Percentiles rank a stretch among this genome's conserved stretches.
phyloP scores from a whole-genome alignment of 2,797 vertebrate species.

The Mormyrus hasselquistii region DNA sequence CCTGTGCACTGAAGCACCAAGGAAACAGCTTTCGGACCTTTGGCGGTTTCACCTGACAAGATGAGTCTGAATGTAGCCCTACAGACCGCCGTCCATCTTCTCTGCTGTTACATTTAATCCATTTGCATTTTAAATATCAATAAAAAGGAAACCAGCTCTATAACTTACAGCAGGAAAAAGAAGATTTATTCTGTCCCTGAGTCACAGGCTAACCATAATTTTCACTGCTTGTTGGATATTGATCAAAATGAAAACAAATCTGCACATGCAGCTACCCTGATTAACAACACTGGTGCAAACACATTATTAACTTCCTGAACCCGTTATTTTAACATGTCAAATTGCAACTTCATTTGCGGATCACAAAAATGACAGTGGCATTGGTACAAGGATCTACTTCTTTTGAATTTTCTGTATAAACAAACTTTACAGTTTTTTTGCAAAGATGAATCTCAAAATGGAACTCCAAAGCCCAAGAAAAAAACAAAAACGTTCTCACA shows the following conservation, averaged over 20 bases:
- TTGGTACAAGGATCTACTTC: neutral
- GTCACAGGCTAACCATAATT: neutral
- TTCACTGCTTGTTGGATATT: neutral
- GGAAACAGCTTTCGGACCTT: neutral
- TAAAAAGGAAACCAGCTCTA: neutral
- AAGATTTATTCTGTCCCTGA: neutral
- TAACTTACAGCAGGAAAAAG: neutral
- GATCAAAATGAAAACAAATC: neutral
- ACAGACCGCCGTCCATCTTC: neutral
- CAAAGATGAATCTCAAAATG: neutral
- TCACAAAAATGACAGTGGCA: neutral
- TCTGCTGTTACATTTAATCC: neutral
- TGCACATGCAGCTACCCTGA: neutral
- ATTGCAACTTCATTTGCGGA: neutral
- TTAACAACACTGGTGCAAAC: neutral
- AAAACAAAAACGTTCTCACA: neutral
- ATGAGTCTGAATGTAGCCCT: neutral
- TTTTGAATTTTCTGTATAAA: neutral
- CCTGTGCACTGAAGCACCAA: neutral
- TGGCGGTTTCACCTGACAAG: neutral
- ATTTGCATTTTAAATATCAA: conserved; percentile 9
- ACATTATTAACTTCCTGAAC: neutral
- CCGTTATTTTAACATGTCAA: neutral
- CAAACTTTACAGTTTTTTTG: neutral
- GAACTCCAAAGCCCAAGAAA: neutral